phyloP scores from a whole-genome alignment of 1,140 invertebrate species.

The Tetranychus cinnabarinus region DNA sequence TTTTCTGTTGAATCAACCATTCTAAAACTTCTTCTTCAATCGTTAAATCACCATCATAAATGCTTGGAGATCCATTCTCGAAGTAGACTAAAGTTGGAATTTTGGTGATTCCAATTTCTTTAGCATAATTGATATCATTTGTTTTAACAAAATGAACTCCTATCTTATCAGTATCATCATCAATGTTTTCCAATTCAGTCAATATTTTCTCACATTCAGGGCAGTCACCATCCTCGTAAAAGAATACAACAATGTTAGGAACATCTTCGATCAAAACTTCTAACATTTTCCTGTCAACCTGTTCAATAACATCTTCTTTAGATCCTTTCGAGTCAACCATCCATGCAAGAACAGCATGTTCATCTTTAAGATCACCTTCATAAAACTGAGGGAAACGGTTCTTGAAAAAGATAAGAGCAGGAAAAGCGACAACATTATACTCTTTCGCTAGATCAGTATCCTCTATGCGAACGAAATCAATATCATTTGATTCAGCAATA shows the following conservation, averaged over 20 bases:
- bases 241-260: constrained; percentile 72
- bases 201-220: constrained; percentile 54
- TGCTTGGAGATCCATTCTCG: constrained; percentile 11
- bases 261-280: constrained; percentile 67
- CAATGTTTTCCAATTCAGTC: constrained; percentile 72
- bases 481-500: constrained; percentile 71
- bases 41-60: constrained; percentile 15
- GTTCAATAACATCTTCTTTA: constrained; percentile 68
- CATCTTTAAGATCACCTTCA: constrained; percentile 64
- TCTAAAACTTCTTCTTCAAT: constrained; percentile 17
- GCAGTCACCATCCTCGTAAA: constrained; percentile 39
- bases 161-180: constrained; percentile 72
- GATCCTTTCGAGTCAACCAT: constrained; percentile 54
- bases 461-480: constrained; percentile 77
- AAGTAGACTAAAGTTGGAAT: constrained; percentile 27
- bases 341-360: constrained; percentile 69
- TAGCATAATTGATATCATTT: constrained; percentile 61
- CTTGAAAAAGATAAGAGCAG: constrained; percentile 64
- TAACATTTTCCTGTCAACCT: constrained; percentile 64
- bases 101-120: constrained; percentile 61
- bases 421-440: constrained; percentile 57
- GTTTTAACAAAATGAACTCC: constrained; percentile 84
- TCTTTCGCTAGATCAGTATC: constrained; percentile 66
- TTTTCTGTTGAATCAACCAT: constrained; percentile 40
- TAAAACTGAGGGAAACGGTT: constrained; percentile 73